phyloP scores from a whole-genome alignment of 2,888 invertebrate genomes.

The Coenonympha arcania region DNA sequence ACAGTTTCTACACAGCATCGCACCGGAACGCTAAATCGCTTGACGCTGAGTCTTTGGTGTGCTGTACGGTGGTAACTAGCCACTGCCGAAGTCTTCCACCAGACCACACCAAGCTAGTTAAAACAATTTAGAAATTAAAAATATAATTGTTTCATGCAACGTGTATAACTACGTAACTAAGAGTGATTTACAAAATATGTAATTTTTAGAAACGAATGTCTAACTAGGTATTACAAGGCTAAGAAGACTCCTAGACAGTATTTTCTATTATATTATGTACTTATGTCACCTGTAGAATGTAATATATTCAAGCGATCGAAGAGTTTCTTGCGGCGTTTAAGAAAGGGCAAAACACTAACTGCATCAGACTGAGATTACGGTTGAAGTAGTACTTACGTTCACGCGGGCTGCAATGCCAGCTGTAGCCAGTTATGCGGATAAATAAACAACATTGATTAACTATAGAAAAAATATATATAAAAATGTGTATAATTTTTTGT shows the following conservation, averaged over 20 bases:
- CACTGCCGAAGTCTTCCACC: no score
- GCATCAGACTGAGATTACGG: slow-evolving; percentile 14
- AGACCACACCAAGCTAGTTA: no score
- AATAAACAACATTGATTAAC: neutral
- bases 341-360: slow-evolving; percentile 16
- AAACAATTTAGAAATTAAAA: no score
- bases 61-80: no score
- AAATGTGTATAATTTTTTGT: neutral
- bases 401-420: slow-evolving; percentile 6
- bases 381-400: slow-evolving; percentile 17
- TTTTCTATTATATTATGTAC: neutral
- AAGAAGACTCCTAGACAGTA: slow-evolving; percentile 1
- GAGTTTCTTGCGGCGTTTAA: slow-evolving; percentile 13
- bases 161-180: no score
- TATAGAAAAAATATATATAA: neutral
- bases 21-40: no score
- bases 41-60: no score
- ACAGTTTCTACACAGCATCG: no score
- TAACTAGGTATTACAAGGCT: neutral
- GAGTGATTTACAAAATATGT: no score
- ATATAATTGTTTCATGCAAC: no score
- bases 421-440: neutral
- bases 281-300: slow-evolving; percentile 1
- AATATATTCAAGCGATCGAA: slow-evolving; percentile 12
- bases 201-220: neutral